Conservation (phyloP, 2,888 invertebrate genomes). For the Eupithecia tripunctaria region DNA sequence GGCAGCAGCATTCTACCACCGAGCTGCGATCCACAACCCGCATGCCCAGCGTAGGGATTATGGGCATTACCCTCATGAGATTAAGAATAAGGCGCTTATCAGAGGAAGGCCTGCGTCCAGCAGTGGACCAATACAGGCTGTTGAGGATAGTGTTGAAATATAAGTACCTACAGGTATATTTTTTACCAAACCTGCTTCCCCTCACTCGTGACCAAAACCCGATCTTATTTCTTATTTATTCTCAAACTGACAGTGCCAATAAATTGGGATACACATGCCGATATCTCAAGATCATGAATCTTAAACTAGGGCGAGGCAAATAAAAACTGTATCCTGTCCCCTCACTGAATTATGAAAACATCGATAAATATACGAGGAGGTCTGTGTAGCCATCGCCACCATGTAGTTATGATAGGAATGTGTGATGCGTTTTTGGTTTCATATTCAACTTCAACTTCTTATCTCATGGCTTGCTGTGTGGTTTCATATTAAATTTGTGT, state of each 20-base stretch:
- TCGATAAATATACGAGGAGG: conserved; percentile 74
- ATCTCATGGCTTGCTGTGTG: too few relatives aligned
- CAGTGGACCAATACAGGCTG: too few relatives aligned
- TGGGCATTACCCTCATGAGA: too few relatives aligned
- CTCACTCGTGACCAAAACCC: conserved; percentile 36
- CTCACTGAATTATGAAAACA: conserved; percentile 78
- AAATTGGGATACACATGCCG: conserved; percentile 51
- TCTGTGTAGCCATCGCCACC: conserved; percentile 1
- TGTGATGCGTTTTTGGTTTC: not conserved
- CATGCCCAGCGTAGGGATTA: too few relatives aligned
- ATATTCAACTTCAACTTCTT: too few relatives aligned
- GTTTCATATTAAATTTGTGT: too few relatives aligned
- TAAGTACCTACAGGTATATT: not conserved
- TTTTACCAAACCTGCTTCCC: not conserved
- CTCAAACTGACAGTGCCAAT: conserved; percentile 50
- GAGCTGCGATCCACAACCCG: too few relatives aligned
- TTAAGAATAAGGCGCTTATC: too few relatives aligned
- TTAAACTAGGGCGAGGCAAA: conserved; percentile 72
- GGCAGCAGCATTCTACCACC: too few relatives aligned
- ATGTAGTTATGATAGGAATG: not conserved
- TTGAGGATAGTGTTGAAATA: not conserved
- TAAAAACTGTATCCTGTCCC: conserved; percentile 71
- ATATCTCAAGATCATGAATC: conserved; percentile 80
- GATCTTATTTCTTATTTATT: conserved; percentile 48
- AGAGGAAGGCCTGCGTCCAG: too few relatives aligned